Evolutionary conservation across 2,797 vertebrate species (phyloP).

Genomic region (Ctenopoma multispine): DNA sequence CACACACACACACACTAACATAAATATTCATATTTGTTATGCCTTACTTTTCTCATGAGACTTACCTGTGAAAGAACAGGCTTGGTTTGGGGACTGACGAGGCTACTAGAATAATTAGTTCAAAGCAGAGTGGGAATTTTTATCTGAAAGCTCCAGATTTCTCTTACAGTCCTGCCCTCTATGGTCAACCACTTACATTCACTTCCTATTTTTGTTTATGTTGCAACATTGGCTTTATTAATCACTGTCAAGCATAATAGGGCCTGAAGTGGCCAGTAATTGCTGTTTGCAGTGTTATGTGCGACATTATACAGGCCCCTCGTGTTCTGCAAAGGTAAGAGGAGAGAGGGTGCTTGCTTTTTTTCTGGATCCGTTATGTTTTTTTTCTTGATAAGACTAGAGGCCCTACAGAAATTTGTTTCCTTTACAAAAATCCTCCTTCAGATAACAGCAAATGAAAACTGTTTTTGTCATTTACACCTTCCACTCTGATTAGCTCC

Average conservation of each 20-base stretch:
- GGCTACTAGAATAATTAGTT: conserved; percentile 78
- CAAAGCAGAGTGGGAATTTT: conserved; percentile 72
- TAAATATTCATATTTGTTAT: conserved; percentile 75
- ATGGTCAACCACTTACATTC: conserved; percentile 68
- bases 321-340: conserved; percentile 50
- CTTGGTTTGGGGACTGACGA: conserved; percentile 63
- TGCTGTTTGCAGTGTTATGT: conserved; percentile 59
- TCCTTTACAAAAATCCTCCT: conserved; percentile 22
- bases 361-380: conserved; percentile 8
- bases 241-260: conserved; percentile 78
- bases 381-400: conserved; percentile 22
- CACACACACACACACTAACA: conserved; percentile 36
- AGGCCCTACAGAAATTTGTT: conserved; percentile 2
- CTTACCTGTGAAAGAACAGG: conserved; percentile 73
- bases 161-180: conserved; percentile 48
- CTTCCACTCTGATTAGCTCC: conserved; percentile 20
- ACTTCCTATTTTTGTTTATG: conserved; percentile 56
- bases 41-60: conserved; percentile 73
- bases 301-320: conserved; percentile 59
- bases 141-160: conserved; percentile 83
- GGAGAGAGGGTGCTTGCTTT: conserved; percentile 25
- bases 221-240: conserved; percentile 72
- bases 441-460: conserved; percentile 15
- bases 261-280: conserved; percentile 68
- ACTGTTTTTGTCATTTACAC: conserved; percentile 13